These are phyloP conservation scores for Porphyrio hochstetteri DNA, from an alignment of 2,113 vertebrate genomes.

Conservation along the genomic window DNA sequence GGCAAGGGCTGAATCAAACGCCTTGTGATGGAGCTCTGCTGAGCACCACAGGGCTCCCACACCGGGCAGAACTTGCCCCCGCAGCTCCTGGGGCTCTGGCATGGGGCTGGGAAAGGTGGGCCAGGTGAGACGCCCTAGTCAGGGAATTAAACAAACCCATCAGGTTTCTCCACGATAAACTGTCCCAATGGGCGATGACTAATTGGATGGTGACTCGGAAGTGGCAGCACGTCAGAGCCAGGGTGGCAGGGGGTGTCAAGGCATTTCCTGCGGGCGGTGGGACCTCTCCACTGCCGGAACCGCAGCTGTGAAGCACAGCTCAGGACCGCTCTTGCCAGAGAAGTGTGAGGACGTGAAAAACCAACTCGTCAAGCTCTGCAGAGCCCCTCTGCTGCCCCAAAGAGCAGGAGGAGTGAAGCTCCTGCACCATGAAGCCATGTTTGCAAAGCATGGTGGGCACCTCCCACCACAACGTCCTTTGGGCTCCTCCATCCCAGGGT, in stretches of 20 bases:
- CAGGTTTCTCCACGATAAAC: neutral
- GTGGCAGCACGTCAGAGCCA: rapidly evolving
- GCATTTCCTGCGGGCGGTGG: neutral
- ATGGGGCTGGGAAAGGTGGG: neutral
- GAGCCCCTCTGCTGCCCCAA: rapidly evolving
- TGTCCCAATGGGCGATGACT: neutral
- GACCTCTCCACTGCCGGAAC: neutral
- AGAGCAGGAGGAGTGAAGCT: neutral
- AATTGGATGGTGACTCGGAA: neutral
- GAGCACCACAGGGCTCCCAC: rapidly evolving
- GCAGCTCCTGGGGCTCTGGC: neutral
- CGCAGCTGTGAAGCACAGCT: rapidly evolving
- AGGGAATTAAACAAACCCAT: neutral
- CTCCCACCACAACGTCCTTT: neutral
- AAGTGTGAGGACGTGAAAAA: neutral
- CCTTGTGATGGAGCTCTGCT: neutral
- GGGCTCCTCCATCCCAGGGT: neutral
- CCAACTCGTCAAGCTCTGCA: neutral
- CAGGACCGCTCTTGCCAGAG: neutral
- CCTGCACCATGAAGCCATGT: rapidly evolving
- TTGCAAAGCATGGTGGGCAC: rapidly evolving
- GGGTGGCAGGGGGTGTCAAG: neutral
- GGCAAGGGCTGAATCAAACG: neutral
- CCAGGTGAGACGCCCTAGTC: neutral
- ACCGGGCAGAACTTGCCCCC: neutral